A percentile compares a stretch with the other conserved stretches of the same genome.
Evolutionary conservation across 2,888 invertebrate species (phyloP).

Genomic region (Drosophila prostipennis): DNA sequence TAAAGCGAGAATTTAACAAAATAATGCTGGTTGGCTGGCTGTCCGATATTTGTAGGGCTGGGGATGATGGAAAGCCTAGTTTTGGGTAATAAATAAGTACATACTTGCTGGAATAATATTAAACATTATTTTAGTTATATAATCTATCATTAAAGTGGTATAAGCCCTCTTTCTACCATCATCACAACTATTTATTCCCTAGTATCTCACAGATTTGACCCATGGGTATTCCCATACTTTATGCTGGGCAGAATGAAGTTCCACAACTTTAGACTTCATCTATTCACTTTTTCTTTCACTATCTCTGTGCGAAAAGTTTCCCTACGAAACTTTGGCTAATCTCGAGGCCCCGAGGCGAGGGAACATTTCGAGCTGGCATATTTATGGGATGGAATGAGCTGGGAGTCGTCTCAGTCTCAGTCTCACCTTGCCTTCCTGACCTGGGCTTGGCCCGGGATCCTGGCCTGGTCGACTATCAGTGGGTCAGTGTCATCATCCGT

Average conservation of each 20-base stretch:
- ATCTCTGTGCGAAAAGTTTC: conserved; percentile 36
- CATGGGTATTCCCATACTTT: not conserved
- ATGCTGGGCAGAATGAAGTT: not conserved
- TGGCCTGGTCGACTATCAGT: conserved; percentile 45
- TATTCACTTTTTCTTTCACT: conserved; percentile 29
- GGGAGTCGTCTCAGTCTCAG: conserved; percentile 3
- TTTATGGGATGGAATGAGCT: conserved; percentile 46
- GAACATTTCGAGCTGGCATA: conserved; percentile 33
- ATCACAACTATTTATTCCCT: not conserved
- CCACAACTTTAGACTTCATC: conserved; percentile 8
- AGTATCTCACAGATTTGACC: not conserved
- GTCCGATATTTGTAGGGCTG: not conserved
- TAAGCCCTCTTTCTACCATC: too few species aligned
- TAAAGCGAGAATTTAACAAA: not conserved
- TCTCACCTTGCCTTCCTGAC: conserved; percentile 41
- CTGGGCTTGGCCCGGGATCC: conserved; percentile 48
- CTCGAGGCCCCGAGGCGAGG: conserved; percentile 29
- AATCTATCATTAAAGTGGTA: too few species aligned
- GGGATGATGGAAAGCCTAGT: conserved; percentile 1
- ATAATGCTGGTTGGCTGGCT: conserved; percentile 5
- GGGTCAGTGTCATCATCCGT: conserved; percentile 61
- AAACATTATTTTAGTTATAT: too few species aligned
- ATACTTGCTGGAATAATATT: too few species aligned
- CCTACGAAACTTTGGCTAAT: conserved; percentile 28
- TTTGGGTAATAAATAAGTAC: not conserved